These are phyloP conservation scores for Nothobranchius kuhntae DNA, from an alignment of 2,113 vertebrate genomes.

Conservation along the genomic window DNA sequence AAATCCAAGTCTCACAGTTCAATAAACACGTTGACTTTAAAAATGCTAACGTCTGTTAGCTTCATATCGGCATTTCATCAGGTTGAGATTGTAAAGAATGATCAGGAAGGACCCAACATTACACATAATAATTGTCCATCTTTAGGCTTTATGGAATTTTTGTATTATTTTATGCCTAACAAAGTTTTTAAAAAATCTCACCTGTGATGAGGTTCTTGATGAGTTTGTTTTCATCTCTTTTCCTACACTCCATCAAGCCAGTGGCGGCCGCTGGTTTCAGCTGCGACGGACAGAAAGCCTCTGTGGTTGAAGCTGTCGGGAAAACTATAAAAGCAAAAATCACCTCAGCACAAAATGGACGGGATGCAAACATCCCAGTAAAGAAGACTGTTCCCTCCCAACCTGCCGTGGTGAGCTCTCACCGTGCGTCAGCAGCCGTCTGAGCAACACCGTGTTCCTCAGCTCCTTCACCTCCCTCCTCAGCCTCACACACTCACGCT, in stretches of 20 bases:
- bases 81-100: not conserved
- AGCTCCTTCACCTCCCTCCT: slow-evolving; percentile 75
- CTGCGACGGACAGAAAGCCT: not conserved
- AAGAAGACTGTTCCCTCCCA: no score
- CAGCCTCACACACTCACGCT: slow-evolving; percentile 70
- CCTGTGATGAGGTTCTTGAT: slow-evolving; percentile 84
- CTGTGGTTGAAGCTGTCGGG: slow-evolving; percentile 8
- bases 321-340: slow-evolving; percentile 37
- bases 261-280: slow-evolving; percentile 31
- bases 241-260: slow-evolving; percentile 79
- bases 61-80: no score
- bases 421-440: slow-evolving; percentile 68
- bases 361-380: no score
- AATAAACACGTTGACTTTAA: no score
- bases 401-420: not conserved
- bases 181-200: slow-evolving; percentile 30
- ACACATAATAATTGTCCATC: no score
- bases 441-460: slow-evolving; percentile 65
- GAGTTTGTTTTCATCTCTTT: slow-evolving; percentile 77
- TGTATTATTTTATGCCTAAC: no score
- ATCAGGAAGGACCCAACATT: not conserved
- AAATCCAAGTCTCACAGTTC: no score
- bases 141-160: no score
- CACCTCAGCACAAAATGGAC: no score
- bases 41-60: no score